Evolutionary conservation across 2,113 vertebrate species (phyloP).

Genomic region (Anolis carolinensis): DNA sequence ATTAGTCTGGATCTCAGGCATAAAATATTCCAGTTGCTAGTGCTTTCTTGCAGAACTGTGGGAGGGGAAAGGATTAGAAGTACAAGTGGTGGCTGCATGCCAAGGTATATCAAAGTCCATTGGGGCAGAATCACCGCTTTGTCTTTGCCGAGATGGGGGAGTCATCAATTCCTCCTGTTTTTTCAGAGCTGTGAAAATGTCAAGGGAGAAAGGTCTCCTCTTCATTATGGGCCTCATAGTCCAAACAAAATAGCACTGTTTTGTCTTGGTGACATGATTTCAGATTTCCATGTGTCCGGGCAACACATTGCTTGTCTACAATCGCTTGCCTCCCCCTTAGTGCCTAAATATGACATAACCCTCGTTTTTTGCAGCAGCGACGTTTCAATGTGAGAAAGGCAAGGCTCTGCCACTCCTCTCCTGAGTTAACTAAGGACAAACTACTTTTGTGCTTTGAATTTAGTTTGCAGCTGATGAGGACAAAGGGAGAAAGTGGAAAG

Average conservation of each 20-base stretch:
- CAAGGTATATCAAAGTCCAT: constrained; percentile 77
- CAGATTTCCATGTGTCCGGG: background rate
- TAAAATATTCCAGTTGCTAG: constrained; percentile 47
- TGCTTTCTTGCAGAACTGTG: constrained; percentile 63
- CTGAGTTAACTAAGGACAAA: too few species aligned
- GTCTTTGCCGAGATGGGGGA: constrained; percentile 59
- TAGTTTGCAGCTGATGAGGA: too few species aligned
- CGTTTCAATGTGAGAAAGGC: too few species aligned
- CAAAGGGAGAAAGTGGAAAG: too few species aligned
- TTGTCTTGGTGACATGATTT: background rate
- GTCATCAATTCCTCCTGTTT: constrained; percentile 70
- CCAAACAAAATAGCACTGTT: background rate
- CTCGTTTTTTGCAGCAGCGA: too few species aligned
- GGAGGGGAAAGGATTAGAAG: constrained; percentile 65
- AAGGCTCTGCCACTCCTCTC: too few species aligned
- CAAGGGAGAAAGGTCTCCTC: constrained; percentile 61
- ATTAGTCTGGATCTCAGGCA: constrained; percentile 45
- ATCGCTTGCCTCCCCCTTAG: too few species aligned
- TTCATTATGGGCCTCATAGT: background rate
- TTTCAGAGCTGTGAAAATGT: constrained; percentile 65
- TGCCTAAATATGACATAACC: too few species aligned
- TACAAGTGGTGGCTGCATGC: constrained; percentile 79
- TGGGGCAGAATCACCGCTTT: constrained; percentile 74
- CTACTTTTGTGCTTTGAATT: too few species aligned
- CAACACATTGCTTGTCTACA: too few species aligned